A percentile compares a stretch with the other conserved stretches of the same genome.
phyloP scores from a whole-genome alignment of 2,888 invertebrate species.

The Choristoneura rosaceana region DNA sequence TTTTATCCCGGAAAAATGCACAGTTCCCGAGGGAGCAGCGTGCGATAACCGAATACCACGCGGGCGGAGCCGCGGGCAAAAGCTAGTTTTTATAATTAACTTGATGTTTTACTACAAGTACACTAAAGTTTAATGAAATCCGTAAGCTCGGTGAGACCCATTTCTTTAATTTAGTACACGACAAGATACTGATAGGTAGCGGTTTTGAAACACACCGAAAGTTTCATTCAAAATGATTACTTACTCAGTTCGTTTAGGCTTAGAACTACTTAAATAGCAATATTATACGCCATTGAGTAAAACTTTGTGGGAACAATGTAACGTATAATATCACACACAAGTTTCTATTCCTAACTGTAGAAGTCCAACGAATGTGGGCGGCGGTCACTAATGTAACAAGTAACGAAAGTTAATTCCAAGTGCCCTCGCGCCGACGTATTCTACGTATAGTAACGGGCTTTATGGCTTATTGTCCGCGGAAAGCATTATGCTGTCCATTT shows the following conservation, averaged over 20 bases:
- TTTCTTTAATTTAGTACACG: no score
- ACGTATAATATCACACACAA: conserved; percentile 9
- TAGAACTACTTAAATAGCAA: not conserved
- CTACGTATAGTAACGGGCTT: conserved; percentile 51
- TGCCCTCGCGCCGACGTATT: conserved; percentile 44
- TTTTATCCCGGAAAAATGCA: no score
- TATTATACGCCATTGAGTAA: not conserved
- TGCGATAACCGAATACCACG: no score
- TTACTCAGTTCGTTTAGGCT: not conserved
- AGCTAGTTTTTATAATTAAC: no score
- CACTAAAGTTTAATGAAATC: no score
- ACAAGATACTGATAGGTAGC: no score
- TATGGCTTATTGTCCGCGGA: conserved; percentile 58
- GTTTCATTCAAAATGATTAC: not conserved
- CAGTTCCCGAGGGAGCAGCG: no score
- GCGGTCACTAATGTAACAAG: conserved; percentile 43
- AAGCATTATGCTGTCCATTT: conserved; percentile 57
- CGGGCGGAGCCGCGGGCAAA: no score
- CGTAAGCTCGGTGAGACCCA: no score
- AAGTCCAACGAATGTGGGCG: conserved; percentile 41
- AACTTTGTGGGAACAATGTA: conserved; percentile 23
- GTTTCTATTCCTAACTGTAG: conserved; percentile 21
- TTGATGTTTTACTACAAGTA: no score
- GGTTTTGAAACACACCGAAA: no score
- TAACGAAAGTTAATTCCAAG: conserved; percentile 47